Base-by-base conservation (phyloP, 2,797 vertebrate genomes). In the Pseudochaenichthys georgianus region DNA sequence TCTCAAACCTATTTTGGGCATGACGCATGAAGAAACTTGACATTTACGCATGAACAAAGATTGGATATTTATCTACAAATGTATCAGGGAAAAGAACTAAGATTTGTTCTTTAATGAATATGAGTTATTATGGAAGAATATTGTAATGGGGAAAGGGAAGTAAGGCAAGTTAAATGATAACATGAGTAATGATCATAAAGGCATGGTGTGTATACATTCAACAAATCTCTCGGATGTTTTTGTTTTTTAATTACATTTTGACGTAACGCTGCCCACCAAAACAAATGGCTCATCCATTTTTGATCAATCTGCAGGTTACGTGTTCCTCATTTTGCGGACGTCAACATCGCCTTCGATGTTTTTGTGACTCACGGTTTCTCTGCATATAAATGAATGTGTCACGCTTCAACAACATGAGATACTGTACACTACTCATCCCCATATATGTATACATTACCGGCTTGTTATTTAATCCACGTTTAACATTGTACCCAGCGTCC, bases 331-430 rank as follows among this genome's bases (percentile, higher is more conserved):
- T 9, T 50, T 11, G 5, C 7, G 23, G 21, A n/a, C 17, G 0
- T 9, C 62, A 51, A 16, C 62, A 51, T 28, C 5, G 13, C 38
- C 34, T 13, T 15, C 17, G 5, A 38, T 51, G 52, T 42, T 41
- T 66, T 59, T 64, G 55, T 64, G 6, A 16, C 58, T 75, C 68
- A n/a, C 21, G 38, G 34, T 43, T 59, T 43, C 50, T 77, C 46
- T 83, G 67, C 74, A 77, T 82, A 72, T 74, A 11, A 34, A 85
- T 83, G 46, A 67, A 41, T 72, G 8, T 31, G 34, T 73, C 71
- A 68, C 38, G 52, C 47, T 38, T 78, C 68, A 51, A 10, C 34
- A 50, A 70, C 60, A 75, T 11, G n/a, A 61, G n/a, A 54, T 64
- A 17, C 21, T 73, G 60, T 64, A 43, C 41, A 21, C 48, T 57